Conservation (phyloP, 2,797 vertebrate genomes). For the Cottoperca gobio region DNA sequence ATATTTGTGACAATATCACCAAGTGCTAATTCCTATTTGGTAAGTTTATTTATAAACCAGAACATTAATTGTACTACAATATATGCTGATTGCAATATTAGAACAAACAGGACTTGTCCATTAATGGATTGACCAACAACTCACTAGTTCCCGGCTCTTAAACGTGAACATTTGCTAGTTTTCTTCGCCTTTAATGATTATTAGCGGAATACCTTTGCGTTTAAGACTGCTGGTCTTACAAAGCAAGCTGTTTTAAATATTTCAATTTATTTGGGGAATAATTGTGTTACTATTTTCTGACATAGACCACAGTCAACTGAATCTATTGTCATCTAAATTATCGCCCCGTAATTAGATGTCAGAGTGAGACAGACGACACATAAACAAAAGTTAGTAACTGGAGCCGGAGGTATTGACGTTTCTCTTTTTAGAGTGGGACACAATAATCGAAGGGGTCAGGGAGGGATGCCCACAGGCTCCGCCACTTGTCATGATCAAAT, state of each 20-base stretch:
- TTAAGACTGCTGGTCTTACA: not conserved
- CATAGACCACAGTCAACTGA: not conserved
- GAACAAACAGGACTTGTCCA: not conserved
- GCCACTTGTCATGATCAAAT: constrained; percentile 21
- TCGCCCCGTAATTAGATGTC: not conserved
- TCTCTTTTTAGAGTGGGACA: constrained; percentile 37
- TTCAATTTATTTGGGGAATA: not conserved
- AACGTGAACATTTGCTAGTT: not conserved
- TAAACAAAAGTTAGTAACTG: constrained; percentile 37
- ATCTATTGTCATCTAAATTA: too few relatives aligned
- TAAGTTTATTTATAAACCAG: not conserved
- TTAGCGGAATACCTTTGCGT: not conserved
- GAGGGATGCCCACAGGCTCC: constrained; percentile 21
- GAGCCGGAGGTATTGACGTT: constrained; percentile 45
- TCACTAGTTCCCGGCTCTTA: not conserved
- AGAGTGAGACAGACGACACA: constrained; percentile 14
- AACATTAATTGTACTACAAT: not conserved
- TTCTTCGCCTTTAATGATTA: not conserved
- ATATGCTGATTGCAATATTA: not conserved
- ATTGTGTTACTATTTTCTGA: not conserved
- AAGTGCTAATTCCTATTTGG: not conserved
- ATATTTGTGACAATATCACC: too few relatives aligned
- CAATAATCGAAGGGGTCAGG: constrained; percentile 34
- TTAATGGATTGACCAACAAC: not conserved
- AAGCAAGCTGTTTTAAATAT: not conserved